A percentile compares a stretch with the other conserved stretches of the same genome.
These are phyloP conservation scores for Amorpha juglandis DNA, from an alignment of 2,888 invertebrate genomes.

Conservation along the genomic window DNA sequence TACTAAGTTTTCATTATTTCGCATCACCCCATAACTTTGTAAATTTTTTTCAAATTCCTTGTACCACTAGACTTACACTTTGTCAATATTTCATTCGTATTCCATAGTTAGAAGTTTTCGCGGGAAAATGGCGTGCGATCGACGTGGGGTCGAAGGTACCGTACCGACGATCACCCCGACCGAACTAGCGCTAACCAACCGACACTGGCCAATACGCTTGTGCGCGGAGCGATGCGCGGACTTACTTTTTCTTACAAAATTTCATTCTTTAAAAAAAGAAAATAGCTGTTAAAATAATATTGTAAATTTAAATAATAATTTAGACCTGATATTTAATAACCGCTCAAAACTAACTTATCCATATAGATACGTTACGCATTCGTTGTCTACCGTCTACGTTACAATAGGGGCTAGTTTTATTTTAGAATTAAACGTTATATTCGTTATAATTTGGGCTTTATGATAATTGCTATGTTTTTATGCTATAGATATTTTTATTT, in stretches of 20 bases:
- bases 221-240: slow-evolving; percentile 73
- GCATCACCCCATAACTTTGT: slow-evolving; percentile 2
- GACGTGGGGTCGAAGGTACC: slow-evolving; percentile 44
- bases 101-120: slow-evolving; percentile 60
- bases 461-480: too few relatives aligned
- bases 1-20: slow-evolving; percentile 29
- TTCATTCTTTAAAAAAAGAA: too few relatives aligned
- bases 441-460: too few relatives aligned
- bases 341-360: too few relatives aligned
- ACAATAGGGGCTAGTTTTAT: too few relatives aligned
- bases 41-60: not conserved
- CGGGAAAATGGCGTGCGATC: slow-evolving; percentile 59
- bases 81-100: slow-evolving; percentile 4
- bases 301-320: too few relatives aligned
- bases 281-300: not conserved
- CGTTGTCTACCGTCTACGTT: too few relatives aligned
- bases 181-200: slow-evolving; percentile 61
- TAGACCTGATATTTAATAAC: too few relatives aligned
- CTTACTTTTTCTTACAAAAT: slow-evolving; percentile 20
- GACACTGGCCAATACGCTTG: slow-evolving; percentile 53
- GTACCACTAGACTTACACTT: slow-evolving; percentile 15
- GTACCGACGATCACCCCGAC: slow-evolving; percentile 63
- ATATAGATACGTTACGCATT: too few relatives aligned
- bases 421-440: too few relatives aligned
- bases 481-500: too few relatives aligned